These are phyloP conservation scores for Salvelinus sp. DNA, from an alignment of 2,113 vertebrate species.

Conservation along the genomic window DNA sequence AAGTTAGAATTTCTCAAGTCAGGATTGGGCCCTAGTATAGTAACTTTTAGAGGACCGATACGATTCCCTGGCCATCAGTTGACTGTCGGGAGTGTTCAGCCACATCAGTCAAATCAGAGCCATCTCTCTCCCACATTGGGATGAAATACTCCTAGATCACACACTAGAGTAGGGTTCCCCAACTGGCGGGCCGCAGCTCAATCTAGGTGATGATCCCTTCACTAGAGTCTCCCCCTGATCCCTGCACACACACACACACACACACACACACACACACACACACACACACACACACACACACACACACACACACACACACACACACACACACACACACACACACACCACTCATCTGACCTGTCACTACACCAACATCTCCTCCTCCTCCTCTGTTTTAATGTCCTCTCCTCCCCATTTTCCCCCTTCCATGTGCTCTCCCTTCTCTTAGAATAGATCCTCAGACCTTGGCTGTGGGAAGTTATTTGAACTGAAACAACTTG, in stretches of 20 bases:
- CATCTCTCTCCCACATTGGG: too few relatives aligned
- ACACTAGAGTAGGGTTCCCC: background rate
- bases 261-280: background rate
- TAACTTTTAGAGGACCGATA: too few relatives aligned
- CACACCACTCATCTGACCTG: background rate
- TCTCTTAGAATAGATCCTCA: background rate
- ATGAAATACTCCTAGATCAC: background rate
- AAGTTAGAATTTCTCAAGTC: too few relatives aligned
- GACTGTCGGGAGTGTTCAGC: too few relatives aligned
- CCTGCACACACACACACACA: background rate
- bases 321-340: constrained; percentile 3
- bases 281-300: background rate
- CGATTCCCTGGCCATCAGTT: too few relatives aligned
- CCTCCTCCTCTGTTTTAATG: background rate
- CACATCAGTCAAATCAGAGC: too few relatives aligned
- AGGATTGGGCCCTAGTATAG: too few relatives aligned
- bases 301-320: constrained; percentile 3
- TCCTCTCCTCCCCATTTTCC: background rate
- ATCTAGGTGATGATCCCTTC: too few relatives aligned
- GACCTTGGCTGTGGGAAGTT: background rate
- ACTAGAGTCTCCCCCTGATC: too few relatives aligned
- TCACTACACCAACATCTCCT: background rate
- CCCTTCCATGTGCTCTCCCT: background rate
- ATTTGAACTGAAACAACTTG: background rate
- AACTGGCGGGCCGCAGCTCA: too few relatives aligned